phyloP scores from a whole-genome alignment of 2,113 vertebrate genomes.

The Cyphomyrus discorhynchus region DNA sequence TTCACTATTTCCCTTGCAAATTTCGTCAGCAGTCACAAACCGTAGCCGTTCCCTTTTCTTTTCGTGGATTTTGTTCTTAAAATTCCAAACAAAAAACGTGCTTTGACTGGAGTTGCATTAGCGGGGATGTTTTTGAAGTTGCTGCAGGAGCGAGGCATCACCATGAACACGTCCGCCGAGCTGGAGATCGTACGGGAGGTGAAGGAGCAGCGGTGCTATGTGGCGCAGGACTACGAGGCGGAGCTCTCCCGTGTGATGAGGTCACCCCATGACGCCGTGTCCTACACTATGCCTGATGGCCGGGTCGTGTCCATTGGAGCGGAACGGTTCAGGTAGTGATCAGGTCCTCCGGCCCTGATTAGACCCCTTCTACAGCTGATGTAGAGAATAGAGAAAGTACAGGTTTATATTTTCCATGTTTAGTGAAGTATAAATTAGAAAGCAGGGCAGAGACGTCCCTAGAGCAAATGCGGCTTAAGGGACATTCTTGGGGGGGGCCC shows the following conservation, averaged over 20 bases:
- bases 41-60: background rate
- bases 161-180: constrained; percentile 59
- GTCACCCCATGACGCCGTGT: constrained; percentile 25
- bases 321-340: constrained; percentile 58
- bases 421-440: background rate
- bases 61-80: background rate
- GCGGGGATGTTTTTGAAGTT: background rate
- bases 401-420: background rate
- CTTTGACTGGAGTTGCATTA: background rate
- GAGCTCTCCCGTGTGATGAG: constrained; percentile 32
- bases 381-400: background rate
- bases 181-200: constrained; percentile 64
- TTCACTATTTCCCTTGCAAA: background rate
- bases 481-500: background rate
- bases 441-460: background rate
- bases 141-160: constrained; percentile 58
- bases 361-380: background rate
- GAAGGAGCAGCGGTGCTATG: constrained; percentile 61
- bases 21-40: background rate
- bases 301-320: constrained; percentile 43
- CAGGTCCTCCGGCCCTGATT: background rate
- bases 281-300: constrained; percentile 62
- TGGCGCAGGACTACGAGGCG: constrained; percentile 48
- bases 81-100: background rate
- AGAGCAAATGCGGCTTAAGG: background rate